phyloP scores from a whole-genome alignment of 2,888 invertebrate genomes.

The Andrena hattorfiana region DNA sequence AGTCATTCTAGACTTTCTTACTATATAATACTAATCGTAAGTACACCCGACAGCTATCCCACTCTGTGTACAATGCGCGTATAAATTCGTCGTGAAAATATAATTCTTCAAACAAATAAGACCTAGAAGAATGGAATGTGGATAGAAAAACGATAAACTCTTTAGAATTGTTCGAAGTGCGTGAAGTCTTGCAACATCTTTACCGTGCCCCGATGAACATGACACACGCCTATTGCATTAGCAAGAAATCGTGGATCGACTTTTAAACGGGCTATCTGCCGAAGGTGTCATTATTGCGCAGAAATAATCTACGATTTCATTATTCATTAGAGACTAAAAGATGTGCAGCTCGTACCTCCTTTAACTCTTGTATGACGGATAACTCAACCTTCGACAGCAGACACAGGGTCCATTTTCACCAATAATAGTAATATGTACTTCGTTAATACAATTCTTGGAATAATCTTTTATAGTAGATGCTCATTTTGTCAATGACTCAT shows the following conservation, averaged over 20 bases:
- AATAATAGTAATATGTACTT: no score
- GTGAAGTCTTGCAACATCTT: conserved; percentile 12
- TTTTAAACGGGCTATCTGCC: conserved; percentile 12
- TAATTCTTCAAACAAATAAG: not conserved
- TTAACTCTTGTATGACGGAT: not conserved
- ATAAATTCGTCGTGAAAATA: not conserved
- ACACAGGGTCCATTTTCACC: no score
- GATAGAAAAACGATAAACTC: not conserved
- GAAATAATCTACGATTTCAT: conserved; percentile 3
- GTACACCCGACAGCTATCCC: not conserved
- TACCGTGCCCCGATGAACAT: conserved; percentile 13
- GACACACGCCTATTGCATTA: conserved; percentile 28
- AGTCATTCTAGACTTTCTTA: not conserved
- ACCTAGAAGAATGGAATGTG: not conserved
- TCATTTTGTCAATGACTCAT: no score
- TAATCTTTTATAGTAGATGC: no score
- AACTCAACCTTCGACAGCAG: no score
- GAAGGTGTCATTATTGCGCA: conserved; percentile 33
- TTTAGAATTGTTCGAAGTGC: conserved; percentile 17
- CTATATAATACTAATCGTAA: not conserved
- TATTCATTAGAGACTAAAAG: not conserved
- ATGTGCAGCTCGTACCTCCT: not conserved
- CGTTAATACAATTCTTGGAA: no score
- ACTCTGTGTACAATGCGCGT: not conserved
- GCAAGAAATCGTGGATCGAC: conserved; percentile 35